Evolutionary conservation across 2,113 vertebrate genomes (phyloP).

Genomic region (Grallaria varia): DNA sequence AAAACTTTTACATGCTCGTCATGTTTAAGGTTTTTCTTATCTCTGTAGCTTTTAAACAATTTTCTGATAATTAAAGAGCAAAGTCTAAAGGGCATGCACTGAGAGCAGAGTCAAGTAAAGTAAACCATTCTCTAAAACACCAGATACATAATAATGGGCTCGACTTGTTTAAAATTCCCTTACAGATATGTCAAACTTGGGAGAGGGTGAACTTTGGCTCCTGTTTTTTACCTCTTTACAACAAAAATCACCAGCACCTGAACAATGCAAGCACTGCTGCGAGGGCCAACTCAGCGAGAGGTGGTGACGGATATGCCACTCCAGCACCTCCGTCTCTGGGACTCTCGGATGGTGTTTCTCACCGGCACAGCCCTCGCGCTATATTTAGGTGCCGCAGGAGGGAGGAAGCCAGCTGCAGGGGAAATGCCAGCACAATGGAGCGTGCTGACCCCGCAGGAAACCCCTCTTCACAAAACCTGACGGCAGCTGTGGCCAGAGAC

Average conservation of each 20-base stretch:
- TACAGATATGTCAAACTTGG: fast-evolving
- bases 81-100: neutral
- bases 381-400: neutral
- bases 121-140: neutral
- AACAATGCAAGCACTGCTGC: fast-evolving
- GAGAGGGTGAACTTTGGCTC: neutral
- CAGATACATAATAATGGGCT: fast-evolving
- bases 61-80: neutral
- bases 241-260: neutral
- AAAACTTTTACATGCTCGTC: neutral
- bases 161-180: neutral
- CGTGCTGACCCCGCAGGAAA: neutral
- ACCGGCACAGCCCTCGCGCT: fast-evolving
- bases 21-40: conserved; percentile 16
- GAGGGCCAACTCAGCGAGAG: fast-evolving
- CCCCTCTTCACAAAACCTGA: neutral
- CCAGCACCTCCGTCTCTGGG: fast-evolving
- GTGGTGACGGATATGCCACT: fast-evolving
- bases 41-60: neutral
- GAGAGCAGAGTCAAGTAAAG: neutral
- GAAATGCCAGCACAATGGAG: conserved; percentile 9
- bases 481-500: neutral
- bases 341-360: fast-evolving
- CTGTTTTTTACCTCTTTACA: neutral
- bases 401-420: conserved; percentile 39